Conservation (phyloP, 2,888 invertebrate genomes). For the Anthophora plumipes region DNA sequence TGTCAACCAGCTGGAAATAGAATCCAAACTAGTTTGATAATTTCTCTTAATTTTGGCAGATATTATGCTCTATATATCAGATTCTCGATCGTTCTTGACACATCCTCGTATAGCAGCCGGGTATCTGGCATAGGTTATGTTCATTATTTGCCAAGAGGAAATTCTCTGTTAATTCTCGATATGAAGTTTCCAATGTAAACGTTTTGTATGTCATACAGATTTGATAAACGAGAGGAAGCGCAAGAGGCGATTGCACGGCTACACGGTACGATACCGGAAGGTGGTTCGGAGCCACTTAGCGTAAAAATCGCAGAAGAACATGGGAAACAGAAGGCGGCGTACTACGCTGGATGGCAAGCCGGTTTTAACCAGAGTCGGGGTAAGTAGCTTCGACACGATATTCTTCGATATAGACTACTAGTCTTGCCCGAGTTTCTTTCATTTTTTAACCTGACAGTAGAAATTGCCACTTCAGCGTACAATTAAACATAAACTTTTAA, state of each 20-base stretch:
- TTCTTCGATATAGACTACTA: constrained; percentile 6
- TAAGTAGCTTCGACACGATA: constrained; percentile 74
- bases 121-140: constrained; percentile 17
- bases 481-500: background rate
- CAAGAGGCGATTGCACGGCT: constrained; percentile 94
- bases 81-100: constrained; percentile 20
- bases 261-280: constrained; percentile 94
- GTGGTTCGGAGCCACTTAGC: constrained; percentile 92
- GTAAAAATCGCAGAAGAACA: constrained; percentile 95
- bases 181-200: background rate
- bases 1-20: constrained; percentile 54
- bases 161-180: background rate
- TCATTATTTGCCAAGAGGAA: constrained; percentile 20
- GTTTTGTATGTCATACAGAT: constrained; percentile 86
- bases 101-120: constrained; percentile 4
- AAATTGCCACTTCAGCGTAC: constrained; percentile 31
- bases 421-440: constrained; percentile 46
- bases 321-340: constrained; percentile 92
- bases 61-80: constrained; percentile 22
- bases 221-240: constrained; percentile 94
- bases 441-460: constrained; percentile 58
- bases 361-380: constrained; percentile 88
- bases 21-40: constrained; percentile 35
- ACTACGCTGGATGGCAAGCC: constrained; percentile 90
- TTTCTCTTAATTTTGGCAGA: constrained; percentile 56